phyloP scores from a whole-genome alignment of 2,797 vertebrate genomes.

The Eospalax fontanierii region DNA sequence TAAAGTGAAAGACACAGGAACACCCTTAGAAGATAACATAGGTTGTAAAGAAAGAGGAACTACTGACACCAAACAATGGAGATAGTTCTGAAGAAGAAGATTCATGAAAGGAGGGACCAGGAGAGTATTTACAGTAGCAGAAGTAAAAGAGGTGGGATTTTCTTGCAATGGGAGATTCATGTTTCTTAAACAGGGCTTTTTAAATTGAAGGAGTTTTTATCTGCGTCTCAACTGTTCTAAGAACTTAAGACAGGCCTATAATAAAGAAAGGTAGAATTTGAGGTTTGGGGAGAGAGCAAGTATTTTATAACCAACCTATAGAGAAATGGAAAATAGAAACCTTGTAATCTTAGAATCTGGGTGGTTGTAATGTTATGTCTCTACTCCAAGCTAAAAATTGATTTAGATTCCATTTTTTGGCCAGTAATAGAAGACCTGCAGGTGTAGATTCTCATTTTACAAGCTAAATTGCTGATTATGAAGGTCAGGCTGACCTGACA shows the following conservation, averaged over 20 bases:
- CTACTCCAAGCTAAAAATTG: accelerated
- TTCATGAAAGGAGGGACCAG: not conserved
- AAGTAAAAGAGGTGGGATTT: not conserved
- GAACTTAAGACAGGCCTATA: not conserved
- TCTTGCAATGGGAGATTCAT: not conserved
- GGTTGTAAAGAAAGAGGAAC: not conserved
- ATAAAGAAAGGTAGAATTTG: not conserved
- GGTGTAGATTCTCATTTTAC: not conserved
- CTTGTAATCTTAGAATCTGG: too few relatives aligned
- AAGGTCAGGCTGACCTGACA: too few relatives aligned
- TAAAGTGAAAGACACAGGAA: not conserved
- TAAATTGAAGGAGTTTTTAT: not conserved
- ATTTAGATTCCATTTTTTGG: not conserved
- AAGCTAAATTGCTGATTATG: not conserved
- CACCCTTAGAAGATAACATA: not conserved
- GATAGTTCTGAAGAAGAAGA: not conserved
- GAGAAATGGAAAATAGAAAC: not conserved
- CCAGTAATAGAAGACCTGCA: not conserved
- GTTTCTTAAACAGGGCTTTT: not conserved
- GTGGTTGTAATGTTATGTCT: not conserved
- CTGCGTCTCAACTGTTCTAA: not conserved
- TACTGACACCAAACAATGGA: not conserved
- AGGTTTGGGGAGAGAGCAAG: not conserved
- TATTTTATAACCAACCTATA: not conserved
- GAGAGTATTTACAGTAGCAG: not conserved